Percentiles rank a stretch among this genome's conserved stretches.
phyloP scores from a whole-genome alignment of 2,797 vertebrate genomes.

The Balearica regulorum region DNA sequence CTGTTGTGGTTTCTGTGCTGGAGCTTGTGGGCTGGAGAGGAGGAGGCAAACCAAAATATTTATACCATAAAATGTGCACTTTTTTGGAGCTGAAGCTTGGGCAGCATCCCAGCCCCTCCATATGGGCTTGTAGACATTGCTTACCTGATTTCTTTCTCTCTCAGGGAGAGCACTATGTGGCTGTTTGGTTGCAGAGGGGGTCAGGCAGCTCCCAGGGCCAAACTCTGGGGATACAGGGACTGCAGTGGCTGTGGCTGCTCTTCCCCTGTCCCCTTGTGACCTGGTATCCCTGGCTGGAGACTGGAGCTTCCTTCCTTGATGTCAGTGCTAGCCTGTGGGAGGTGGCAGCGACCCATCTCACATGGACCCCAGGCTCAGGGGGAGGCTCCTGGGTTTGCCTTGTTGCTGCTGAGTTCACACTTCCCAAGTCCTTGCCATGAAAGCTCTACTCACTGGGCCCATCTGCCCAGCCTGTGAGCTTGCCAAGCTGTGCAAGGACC shows the following conservation, averaged over 20 bases:
- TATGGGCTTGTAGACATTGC: neutral
- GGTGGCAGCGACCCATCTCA: neutral
- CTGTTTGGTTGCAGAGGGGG: neutral
- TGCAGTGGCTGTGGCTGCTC: neutral
- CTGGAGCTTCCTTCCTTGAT: neutral
- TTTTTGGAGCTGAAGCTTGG: slow-evolving; percentile 38
- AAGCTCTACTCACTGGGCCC: rapidly evolving
- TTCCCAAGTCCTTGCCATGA: neutral
- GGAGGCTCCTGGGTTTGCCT: neutral
- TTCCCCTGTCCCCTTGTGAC: neutral
- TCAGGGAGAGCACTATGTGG: neutral
- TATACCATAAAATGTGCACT: slow-evolving; percentile 15
- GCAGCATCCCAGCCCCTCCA: slow-evolving; percentile 41
- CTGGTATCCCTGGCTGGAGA: neutral
- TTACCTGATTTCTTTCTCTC: slow-evolving; percentile 22
- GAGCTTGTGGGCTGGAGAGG: slow-evolving; percentile 27
- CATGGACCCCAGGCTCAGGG: rapidly evolving
- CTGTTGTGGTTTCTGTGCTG: slow-evolving; percentile 4
- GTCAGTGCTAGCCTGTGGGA: rapidly evolving
- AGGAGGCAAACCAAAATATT: slow-evolving; percentile 57
- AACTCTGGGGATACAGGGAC: rapidly evolving
- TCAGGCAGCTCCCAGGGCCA: neutral
- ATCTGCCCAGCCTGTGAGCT: rapidly evolving
- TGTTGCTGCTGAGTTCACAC: neutral
- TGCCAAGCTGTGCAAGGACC: neutral